Evolutionary conservation across 2,113 vertebrate genomes (phyloP).

Genomic region (Sorex fumeus): DNA sequence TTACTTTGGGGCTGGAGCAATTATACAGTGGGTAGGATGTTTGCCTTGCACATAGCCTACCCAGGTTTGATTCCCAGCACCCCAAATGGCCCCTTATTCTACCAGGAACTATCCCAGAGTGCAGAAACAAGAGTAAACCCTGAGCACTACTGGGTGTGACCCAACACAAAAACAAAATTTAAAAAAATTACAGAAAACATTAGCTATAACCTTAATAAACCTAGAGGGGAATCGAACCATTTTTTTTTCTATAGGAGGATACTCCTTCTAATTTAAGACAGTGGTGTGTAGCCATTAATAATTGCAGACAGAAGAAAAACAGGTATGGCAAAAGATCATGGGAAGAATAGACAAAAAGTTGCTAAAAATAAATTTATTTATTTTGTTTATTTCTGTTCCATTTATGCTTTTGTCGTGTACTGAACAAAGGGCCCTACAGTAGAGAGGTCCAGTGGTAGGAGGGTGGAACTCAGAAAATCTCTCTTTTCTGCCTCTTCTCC

Average conservation of each 20-base stretch:
- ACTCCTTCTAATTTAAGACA: conserved; percentile 7
- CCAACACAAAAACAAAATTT: too few relatives aligned
- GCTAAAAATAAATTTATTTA: conserved; percentile 13
- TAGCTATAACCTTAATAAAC: not conserved
- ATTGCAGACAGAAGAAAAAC: not conserved
- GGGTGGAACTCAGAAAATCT: not conserved
- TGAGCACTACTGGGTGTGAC: too few relatives aligned
- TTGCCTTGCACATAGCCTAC: too few relatives aligned
- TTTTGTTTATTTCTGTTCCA: not conserved
- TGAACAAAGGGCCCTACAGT: not conserved
- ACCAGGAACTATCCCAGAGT: too few relatives aligned
- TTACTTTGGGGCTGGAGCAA: too few relatives aligned
- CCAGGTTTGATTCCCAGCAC: too few relatives aligned
- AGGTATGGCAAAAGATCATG: conserved; percentile 1
- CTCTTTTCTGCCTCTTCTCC: not conserved
- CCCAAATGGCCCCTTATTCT: too few relatives aligned
- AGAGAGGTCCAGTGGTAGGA: not conserved
- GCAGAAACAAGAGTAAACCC: too few relatives aligned
- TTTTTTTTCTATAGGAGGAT: not conserved
- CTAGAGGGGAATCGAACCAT: not conserved
- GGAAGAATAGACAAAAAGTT: not conserved
- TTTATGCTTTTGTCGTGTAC: not conserved
- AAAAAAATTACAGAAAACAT: not conserved
- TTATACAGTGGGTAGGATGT: too few relatives aligned
- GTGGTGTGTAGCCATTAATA: not conserved